phyloP scores from a whole-genome alignment of 2,888 invertebrate species.

The Tetragnatha montana region DNA sequence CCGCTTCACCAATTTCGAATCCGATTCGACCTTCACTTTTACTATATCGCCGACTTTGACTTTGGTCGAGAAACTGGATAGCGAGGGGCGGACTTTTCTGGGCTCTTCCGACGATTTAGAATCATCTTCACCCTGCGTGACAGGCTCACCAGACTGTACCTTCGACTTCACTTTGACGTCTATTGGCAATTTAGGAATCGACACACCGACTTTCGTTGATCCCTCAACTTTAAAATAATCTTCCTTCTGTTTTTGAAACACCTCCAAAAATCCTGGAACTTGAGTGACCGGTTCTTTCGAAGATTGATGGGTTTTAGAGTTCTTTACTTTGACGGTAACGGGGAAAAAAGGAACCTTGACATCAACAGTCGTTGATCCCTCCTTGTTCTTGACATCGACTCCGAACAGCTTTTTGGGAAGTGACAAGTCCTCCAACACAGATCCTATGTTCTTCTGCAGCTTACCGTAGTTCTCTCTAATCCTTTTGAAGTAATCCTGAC shows the following conservation, averaged over 20 bases:
- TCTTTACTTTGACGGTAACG: neutral
- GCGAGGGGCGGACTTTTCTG: neutral
- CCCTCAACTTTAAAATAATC: too few relatives aligned
- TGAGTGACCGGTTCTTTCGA: too few relatives aligned
- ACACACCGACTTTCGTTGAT: too few relatives aligned
- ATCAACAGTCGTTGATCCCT: neutral
- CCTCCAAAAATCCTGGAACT: too few relatives aligned
- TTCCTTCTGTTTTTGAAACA: too few relatives aligned
- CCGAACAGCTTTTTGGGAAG: neutral
- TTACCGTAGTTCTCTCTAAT: slow-evolving; percentile 49
- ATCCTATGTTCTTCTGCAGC: slow-evolving; percentile 31
- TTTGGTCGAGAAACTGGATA: neutral
- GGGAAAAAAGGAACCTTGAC: slow-evolving; percentile 32
- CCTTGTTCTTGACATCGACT: slow-evolving; percentile 25
- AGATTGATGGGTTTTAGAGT: neutral
- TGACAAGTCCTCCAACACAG: neutral
- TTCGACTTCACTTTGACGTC: neutral
- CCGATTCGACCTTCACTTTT: neutral
- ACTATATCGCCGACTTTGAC: neutral
- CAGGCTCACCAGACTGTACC: neutral
- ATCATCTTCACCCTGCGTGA: neutral
- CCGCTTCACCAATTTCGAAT: neutral
- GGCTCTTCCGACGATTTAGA: neutral
- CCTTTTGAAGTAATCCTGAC: slow-evolving; percentile 24
- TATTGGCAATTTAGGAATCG: neutral